These are phyloP conservation scores for Sus scrofa DNA, from an alignment of 2,113 vertebrate species.

Conservation along the genomic window T2T-Sscrofa CM000812.6:116789501-116790000, in stretches of 20 bases:
- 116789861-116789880: neutral
- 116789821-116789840: constrained; percentile 80
- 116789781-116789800: constrained; percentile 84
- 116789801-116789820: constrained; percentile 81
- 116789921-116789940: constrained; percentile 89
- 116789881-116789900: constrained; percentile 56
- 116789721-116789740: constrained; percentile 34
- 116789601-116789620: neutral
- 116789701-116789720: constrained; percentile 1
- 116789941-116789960: constrained; percentile 82
- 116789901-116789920: constrained; percentile 60
- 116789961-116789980: constrained; percentile 76
- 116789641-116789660: constrained; percentile 35
- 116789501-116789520: constrained; percentile 34
- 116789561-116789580: constrained; percentile 75
- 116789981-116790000: constrained; percentile 63
- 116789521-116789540: constrained; percentile 85
- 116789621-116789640: neutral
- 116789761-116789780: constrained; percentile 56
- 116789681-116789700: constrained; percentile 77
- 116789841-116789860: constrained; percentile 73
- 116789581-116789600: constrained; percentile 51
- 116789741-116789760: constrained; percentile 39
- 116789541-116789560: constrained; percentile 91
- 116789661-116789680: constrained; percentile 61